phyloP scores from a whole-genome alignment of 2,888 invertebrate species.

The Limenitis camilla region DNA sequence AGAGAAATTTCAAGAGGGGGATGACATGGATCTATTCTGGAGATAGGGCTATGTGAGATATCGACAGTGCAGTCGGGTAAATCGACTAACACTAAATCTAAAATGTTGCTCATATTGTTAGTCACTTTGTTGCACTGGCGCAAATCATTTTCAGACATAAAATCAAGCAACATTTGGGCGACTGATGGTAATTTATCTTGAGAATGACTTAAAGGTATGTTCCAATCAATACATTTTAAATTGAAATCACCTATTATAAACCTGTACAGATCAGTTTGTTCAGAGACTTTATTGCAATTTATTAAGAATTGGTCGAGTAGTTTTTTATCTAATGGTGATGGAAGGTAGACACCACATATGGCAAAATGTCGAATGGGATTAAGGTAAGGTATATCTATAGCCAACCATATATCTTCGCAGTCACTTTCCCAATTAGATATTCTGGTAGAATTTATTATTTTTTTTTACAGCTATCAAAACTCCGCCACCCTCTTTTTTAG shows the following conservation, averaged over 20 bases:
- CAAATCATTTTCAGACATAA: constrained; percentile 1
- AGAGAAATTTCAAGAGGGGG: not conserved
- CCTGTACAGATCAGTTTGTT: no score
- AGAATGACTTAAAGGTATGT: no score
- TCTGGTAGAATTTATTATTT: no score
- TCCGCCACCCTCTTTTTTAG: no score
- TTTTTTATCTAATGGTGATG: constrained; percentile 11
- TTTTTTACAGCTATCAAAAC: no score
- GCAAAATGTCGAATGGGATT: no score
- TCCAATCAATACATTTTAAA: no score
- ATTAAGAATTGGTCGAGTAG: constrained; percentile 7
- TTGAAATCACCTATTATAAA: no score
- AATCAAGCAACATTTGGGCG: constrained; percentile 1
- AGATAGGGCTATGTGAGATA: not conserved
- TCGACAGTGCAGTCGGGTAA: not conserved
- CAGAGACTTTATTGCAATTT: not conserved
- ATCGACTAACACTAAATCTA: constrained; percentile 2
- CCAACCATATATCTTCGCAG: no score
- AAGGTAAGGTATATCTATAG: no score
- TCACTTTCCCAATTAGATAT: no score
- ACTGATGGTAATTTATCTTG: not conserved
- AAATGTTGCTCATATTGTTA: constrained; percentile 1
- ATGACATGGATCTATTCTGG: not conserved
- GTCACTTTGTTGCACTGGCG: constrained; percentile 1
- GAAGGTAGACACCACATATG: constrained; percentile 14